phyloP scores from a whole-genome alignment of 1,140 invertebrate genomes.

The Dermatophagoides farinae region DNA sequence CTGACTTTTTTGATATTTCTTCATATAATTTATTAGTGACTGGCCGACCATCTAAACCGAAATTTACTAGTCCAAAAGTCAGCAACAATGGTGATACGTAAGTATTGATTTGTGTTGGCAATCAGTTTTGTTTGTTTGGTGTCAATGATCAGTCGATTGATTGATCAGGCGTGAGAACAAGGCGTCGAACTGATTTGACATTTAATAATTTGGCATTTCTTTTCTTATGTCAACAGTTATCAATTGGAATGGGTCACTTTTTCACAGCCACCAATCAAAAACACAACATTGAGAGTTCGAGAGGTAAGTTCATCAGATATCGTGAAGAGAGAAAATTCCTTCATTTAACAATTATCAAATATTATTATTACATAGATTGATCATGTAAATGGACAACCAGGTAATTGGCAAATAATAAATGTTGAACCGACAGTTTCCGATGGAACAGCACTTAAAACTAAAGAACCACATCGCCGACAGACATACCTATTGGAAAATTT shows the following conservation, averaged over 20 bases:
- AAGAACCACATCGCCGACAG: neutral
- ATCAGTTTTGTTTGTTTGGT: neutral
- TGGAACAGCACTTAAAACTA: too few relatives aligned
- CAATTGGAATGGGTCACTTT: neutral
- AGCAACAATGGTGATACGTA: neutral
- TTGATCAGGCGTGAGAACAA: too few relatives aligned
- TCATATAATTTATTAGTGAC: neutral
- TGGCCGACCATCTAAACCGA: conserved; percentile 5
- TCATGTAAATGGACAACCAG: neutral
- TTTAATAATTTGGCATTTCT: neutral
- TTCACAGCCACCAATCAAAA: neutral
- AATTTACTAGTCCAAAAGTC: neutral
- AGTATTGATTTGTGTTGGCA: neutral
- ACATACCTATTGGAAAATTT: neutral
- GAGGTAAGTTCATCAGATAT: neutral
- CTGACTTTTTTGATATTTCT: neutral
- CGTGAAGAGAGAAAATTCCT: neutral
- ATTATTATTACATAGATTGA: too few relatives aligned
- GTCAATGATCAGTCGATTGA: neutral
- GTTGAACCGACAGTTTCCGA: neutral
- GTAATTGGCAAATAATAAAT: neutral
- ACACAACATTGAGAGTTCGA: neutral
- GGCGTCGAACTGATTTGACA: neutral
- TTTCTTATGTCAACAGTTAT: conserved; percentile 1
- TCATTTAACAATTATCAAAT: neutral